Conservation (phyloP, 2,113 vertebrate species). For the Patagioenas fasciata region DNA sequence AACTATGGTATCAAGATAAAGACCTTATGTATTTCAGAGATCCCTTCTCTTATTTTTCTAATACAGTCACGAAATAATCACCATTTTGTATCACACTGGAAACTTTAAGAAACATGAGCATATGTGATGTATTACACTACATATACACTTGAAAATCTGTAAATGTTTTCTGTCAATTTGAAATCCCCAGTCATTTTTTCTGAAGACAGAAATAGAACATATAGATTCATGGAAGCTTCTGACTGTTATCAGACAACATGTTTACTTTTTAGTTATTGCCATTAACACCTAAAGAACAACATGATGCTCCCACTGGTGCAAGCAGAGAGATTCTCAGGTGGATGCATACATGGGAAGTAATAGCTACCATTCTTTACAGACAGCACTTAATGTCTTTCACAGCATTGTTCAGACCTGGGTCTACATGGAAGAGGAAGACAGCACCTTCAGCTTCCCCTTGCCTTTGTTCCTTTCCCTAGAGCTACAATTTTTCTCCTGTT, state of each 20-base stretch:
- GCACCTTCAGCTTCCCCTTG: background rate
- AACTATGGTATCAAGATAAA: background rate
- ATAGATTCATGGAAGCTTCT: background rate
- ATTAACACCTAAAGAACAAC: background rate
- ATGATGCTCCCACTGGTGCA: background rate
- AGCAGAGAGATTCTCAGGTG: background rate
- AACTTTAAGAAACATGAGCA: accelerated
- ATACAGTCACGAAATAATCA: background rate
- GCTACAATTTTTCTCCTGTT: background rate
- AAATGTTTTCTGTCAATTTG: background rate
- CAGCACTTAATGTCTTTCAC: background rate
- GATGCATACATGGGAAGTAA: background rate
- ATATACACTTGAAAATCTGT: background rate
- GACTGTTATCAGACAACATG: background rate
- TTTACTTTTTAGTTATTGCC: background rate
- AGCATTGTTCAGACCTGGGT: background rate
- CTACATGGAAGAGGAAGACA: background rate
- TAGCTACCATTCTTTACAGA: background rate
- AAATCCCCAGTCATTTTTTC: background rate
- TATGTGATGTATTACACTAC: background rate
- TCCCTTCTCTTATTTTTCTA: background rate
- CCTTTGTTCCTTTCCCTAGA: background rate
- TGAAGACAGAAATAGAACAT: background rate
- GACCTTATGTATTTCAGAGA: background rate
- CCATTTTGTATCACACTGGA: background rate